Base-by-base conservation (phyloP, 2,888 invertebrate genomes). In the Andrena bicolor region DNA sequence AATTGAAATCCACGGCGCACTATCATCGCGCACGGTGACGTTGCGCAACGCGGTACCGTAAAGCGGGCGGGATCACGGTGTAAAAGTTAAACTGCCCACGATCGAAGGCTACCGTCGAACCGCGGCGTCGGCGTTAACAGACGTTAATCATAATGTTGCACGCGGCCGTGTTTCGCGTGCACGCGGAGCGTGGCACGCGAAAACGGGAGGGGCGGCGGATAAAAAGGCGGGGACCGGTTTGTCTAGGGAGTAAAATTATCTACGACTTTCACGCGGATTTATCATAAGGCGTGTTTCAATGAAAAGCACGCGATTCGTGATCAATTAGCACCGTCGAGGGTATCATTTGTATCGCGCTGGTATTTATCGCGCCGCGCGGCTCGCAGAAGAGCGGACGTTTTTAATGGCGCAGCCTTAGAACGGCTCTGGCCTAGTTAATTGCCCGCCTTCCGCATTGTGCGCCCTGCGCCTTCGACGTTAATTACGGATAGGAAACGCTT, bases 201-300 rank as follows among this genome's bases (percentile, higher is more conserved):
- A 72, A 28, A 20, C 53, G 41, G 35, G 61, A 66, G 71, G 65
- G 61, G 56, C 30, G n/a, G 41, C 8, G 58, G 8, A 64, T 41
- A 76, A 70, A 64, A 35, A 26, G 30, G 72, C 63, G 60, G 51
- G 69, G 85, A 86, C 85, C 86, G 86, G 87, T 87, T 86, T 86
- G 76, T 76, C 73, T 85, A 76, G 73, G 68, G 60, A 76, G 66
- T 72, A 70, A 71, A 80, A 76, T 71, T 70, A 70, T 58, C 77
- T 86, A 79, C 71, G 69, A 76, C 80, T 87, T 84, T 87, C 82
- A 76, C 79, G 79, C 56, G 79, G 82, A 84, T 86, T 85, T 84
- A 87, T 73, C 69, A 77, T 70, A 28, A 68, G 75, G 30, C 48
- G 26, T 70, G 68, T 82, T 82, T 70, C 75, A 75, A 70, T 53